A percentile compares a stretch with the other conserved stretches of the same genome.
phyloP scores from a whole-genome alignment of 2,797 vertebrate species.

The Apodemus agrarius region DNA sequence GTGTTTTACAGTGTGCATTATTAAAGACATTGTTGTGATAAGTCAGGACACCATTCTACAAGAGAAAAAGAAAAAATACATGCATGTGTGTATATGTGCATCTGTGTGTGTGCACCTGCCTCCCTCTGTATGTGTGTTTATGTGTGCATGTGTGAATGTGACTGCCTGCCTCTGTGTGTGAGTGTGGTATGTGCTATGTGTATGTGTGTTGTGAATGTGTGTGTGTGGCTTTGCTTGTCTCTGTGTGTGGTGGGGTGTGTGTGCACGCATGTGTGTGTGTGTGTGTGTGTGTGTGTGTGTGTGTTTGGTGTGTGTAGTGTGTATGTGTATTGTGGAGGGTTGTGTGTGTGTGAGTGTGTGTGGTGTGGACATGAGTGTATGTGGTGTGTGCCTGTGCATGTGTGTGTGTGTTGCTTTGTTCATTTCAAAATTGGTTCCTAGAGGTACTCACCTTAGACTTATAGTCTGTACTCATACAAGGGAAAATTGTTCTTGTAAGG shows the following conservation, averaged over 20 bases:
- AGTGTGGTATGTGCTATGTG: not conserved
- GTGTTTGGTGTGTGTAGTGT: not conserved
- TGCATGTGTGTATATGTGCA: not conserved
- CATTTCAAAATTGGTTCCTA: not conserved
- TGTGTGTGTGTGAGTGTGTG: not conserved
- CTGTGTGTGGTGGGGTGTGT: not conserved
- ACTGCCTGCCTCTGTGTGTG: not conserved
- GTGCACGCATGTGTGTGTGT: no score
- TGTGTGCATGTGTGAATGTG: no score
- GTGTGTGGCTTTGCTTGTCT: not conserved
- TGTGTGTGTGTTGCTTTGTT: not conserved
- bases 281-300: no score
- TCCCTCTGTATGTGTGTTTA: no score
- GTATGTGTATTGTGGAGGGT: not conserved
- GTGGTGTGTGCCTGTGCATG: no score
- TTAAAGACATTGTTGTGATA: not conserved
- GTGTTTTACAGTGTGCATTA: not conserved
- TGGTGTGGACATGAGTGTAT: not conserved
- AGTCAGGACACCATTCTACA: not conserved
- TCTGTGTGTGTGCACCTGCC: no score
- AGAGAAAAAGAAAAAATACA: not conserved
- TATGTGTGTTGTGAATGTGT: not conserved
- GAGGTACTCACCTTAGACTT: not conserved
- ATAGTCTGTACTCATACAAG: constrained; percentile 4
- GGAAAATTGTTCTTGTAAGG: not conserved